Conservation (phyloP, 1,140 invertebrate species). For the Macrobrachium nipponense region DNA sequence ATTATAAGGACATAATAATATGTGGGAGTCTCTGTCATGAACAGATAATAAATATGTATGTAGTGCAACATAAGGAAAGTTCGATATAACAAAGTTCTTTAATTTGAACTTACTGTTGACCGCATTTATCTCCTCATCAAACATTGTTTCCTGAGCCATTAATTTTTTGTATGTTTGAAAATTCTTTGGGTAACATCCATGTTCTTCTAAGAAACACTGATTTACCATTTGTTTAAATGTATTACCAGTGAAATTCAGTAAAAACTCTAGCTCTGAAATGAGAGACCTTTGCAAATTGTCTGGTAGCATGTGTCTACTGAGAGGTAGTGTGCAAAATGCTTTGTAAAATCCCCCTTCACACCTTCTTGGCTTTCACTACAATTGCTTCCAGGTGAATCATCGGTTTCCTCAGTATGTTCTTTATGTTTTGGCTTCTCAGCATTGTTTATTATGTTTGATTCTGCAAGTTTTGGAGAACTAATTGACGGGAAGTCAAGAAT, state of each 20-base stretch:
- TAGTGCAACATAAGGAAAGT: neutral
- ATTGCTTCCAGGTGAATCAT: too few relatives aligned
- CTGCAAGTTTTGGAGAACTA: neutral
- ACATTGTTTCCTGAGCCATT: neutral
- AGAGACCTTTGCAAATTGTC: too few relatives aligned
- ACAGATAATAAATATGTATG: neutral
- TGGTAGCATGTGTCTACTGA: too few relatives aligned
- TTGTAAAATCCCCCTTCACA: too few relatives aligned
- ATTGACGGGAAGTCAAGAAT: neutral
- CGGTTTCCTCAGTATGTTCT: too few relatives aligned
- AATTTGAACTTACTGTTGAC: slow-evolving; percentile 4
- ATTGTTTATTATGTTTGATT: neutral
- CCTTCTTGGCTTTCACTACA: too few relatives aligned
- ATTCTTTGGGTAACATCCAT: neutral
- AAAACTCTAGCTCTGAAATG: too few relatives aligned
- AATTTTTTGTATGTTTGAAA: neutral
- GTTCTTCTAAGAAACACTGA: neutral
- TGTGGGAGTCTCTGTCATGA: neutral
- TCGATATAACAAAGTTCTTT: neutral
- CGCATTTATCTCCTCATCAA: neutral
- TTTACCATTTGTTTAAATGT: neutral
- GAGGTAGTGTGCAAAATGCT: too few relatives aligned
- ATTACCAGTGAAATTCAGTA: too few relatives aligned
- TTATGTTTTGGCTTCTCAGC: neutral
- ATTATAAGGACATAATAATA: neutral